These are phyloP conservation scores for Pentalonia nigronervosa DNA, from an alignment of 1,140 invertebrate genomes.

Conservation along the genomic window DNA sequence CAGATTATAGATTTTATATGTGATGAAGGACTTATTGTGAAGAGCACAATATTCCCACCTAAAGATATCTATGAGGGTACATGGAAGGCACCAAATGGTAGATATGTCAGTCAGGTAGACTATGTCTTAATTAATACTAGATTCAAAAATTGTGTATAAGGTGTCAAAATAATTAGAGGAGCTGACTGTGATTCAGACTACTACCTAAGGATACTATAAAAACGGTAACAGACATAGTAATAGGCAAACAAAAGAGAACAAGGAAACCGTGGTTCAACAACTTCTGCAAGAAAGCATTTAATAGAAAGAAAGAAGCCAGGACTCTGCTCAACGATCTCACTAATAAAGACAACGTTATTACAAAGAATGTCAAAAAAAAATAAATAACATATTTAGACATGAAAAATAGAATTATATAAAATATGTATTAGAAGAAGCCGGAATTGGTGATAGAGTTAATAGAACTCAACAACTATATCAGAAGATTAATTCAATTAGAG, in stretches of 20 bases:
- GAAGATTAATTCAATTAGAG: too few relatives aligned
- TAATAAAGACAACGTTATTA: constrained; percentile 12
- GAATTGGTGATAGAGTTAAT: background rate
- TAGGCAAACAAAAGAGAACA: background rate
- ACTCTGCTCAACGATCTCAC: background rate
- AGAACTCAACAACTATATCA: background rate
- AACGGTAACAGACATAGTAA: background rate
- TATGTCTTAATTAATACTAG: background rate
- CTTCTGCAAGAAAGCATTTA: background rate
- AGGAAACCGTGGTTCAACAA: constrained; percentile 1
- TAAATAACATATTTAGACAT: constrained; percentile 11
- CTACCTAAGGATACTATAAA: constrained; percentile 13
- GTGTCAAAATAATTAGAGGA: background rate
- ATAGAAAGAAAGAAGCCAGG: constrained; percentile 3
- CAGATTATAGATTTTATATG: background rate
- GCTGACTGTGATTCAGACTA: constrained; percentile 23
- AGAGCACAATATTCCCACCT: background rate
- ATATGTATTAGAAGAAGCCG: background rate
- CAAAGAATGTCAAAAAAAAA: background rate
- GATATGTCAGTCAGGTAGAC: background rate
- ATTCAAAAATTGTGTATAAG: background rate
- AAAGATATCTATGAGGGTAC: background rate
- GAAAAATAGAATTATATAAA: background rate
- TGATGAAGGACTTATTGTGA: background rate
- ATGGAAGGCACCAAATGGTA: constrained; percentile 19